Conservation (phyloP, 2,113 vertebrate genomes). For the Rattus norvegicus region DNA sequence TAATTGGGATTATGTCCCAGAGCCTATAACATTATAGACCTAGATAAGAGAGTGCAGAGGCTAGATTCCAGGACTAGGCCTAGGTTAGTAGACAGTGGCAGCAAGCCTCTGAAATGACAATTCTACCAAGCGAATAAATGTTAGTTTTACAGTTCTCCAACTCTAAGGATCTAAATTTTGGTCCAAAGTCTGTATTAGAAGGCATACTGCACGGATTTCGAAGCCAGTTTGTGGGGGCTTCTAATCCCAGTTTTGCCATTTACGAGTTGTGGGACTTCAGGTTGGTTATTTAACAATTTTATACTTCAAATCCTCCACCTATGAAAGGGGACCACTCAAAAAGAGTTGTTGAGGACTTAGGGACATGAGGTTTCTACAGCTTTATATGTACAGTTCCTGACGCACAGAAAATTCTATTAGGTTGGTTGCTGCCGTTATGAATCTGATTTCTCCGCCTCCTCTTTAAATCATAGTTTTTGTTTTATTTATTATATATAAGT, state of each 20-base stretch:
- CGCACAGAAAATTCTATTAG: not conserved
- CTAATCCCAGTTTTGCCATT: not conserved
- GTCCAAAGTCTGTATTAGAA: not conserved
- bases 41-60: no score
- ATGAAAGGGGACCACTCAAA: not conserved
- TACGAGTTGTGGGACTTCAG: not conserved
- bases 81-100: no score
- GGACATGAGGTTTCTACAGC: not conserved
- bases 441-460: not conserved
- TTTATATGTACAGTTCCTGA: slow-evolving; percentile 8
- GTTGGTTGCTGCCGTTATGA: not conserved
- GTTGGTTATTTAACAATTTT: not conserved
- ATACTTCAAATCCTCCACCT: not conserved
- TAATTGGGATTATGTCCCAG: no score
- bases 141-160: not conserved
- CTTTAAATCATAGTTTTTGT: slow-evolving; percentile 27
- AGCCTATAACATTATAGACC: no score
- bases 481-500: no score
- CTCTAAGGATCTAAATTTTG: not conserved
- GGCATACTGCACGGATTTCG: not conserved
- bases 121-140: no score
- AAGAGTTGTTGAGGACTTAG: slow-evolving; percentile 12
- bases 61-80: no score
- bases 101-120: no score
- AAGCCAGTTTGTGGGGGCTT: not conserved